phyloP scores from a whole-genome alignment of 2,797 vertebrate species.

The Rhinatrema bivittatum region DNA sequence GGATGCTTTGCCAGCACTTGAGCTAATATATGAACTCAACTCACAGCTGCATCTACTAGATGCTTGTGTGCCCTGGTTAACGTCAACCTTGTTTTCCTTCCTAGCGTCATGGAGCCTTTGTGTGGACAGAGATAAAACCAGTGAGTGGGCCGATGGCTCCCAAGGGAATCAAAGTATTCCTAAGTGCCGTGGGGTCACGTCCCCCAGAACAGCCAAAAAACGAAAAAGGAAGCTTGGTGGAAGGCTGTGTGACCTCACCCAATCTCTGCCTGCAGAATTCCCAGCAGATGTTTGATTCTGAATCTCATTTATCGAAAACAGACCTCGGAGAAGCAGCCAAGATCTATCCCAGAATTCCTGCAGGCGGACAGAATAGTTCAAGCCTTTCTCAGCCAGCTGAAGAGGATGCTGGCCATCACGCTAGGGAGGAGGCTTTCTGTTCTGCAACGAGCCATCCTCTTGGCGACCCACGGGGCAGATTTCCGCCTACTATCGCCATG shows the following conservation, averaged over 20 bases:
- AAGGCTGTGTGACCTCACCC: constrained; percentile 54
- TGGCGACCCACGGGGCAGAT: not conserved
- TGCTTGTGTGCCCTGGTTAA: constrained; percentile 41
- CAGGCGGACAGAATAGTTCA: constrained; percentile 19
- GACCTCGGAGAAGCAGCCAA: constrained; percentile 37
- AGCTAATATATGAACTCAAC: constrained; percentile 49
- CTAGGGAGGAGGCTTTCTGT: constrained; percentile 10
- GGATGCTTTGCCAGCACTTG: constrained; percentile 37
- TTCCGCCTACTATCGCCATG: not conserved
- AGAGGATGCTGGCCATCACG: constrained; percentile 15
- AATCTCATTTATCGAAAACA: constrained; percentile 56
- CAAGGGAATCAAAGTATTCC: constrained; percentile 43
- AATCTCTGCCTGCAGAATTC: constrained; percentile 37
- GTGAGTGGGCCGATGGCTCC: constrained; percentile 33
- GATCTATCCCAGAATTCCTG: constrained; percentile 35
- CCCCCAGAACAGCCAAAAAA: constrained; percentile 26
- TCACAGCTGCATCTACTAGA: constrained; percentile 44
- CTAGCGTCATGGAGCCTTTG: constrained; percentile 56
- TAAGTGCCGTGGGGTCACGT: constrained; percentile 30
- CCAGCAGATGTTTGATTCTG: constrained; percentile 48
- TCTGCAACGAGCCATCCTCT: not conserved
- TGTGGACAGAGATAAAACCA: constrained; percentile 55
- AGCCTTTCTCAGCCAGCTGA: constrained; percentile 20
- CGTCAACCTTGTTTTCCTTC: constrained; percentile 54
- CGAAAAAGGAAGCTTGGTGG: constrained; percentile 45